phyloP scores from a whole-genome alignment of 2,797 vertebrate species.

The Antennarius maculatus region DNA sequence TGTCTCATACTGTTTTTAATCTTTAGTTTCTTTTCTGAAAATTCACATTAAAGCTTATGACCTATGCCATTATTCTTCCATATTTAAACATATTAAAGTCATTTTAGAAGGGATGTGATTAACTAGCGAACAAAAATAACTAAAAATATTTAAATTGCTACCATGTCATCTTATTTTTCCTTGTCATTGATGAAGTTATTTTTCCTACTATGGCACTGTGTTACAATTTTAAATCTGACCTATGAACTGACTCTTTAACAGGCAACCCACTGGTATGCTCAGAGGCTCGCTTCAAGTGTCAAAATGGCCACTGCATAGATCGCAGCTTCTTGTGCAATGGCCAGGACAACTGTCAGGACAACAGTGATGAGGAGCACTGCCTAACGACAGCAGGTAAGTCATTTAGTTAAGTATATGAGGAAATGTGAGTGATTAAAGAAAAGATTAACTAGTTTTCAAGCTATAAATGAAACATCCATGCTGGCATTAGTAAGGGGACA shows the following conservation, averaged over 20 bases:
- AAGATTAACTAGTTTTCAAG: too few species aligned
- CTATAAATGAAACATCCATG: too few species aligned
- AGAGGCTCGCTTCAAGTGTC: constrained; percentile 93
- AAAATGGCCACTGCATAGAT: constrained; percentile 94
- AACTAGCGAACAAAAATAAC: not conserved
- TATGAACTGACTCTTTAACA: constrained; percentile 73
- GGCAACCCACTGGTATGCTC: constrained; percentile 94
- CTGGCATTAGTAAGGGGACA: too few species aligned
- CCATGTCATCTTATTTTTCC: not conserved
- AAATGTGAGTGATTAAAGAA: not conserved
- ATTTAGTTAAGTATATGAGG: not conserved
- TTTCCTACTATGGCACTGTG: not conserved
- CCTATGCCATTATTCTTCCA: constrained; percentile 2
- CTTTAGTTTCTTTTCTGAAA: constrained; percentile 24
- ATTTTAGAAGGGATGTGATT: not conserved
- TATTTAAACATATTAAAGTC: constrained; percentile 6
- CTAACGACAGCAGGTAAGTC: constrained; percentile 89
- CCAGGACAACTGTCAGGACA: constrained; percentile 96
- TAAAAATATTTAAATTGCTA: constrained; percentile 3
- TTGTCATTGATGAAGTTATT: not conserved
- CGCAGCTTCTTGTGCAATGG: constrained; percentile 97
- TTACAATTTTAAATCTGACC: constrained; percentile 10
- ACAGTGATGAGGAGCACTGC: constrained; percentile 95
- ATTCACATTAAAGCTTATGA: not conserved
- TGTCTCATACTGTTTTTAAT: constrained; percentile 16